phyloP scores from a whole-genome alignment of 2,113 vertebrate genomes.

The Alligator sinensis region DNA sequence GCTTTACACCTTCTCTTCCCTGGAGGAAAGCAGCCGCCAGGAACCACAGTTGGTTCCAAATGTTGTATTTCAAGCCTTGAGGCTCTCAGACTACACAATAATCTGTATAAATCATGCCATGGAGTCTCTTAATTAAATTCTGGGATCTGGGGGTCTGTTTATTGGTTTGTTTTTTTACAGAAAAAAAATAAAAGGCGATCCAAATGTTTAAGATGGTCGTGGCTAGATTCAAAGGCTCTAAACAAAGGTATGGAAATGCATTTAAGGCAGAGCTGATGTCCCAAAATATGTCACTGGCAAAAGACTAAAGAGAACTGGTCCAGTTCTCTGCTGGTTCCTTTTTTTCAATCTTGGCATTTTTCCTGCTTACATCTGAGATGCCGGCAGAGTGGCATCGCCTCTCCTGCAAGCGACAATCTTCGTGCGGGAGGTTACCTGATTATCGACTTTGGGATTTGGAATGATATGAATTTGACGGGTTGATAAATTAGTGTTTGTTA shows the following conservation, averaged over 20 bases:
- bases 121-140: background rate
- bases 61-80: background rate
- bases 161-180: constrained; percentile 50
- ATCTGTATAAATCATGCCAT: background rate
- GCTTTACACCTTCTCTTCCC: background rate
- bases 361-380: constrained; percentile 40
- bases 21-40: fast-evolving
- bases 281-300: constrained; percentile 51
- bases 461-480: constrained; percentile 51
- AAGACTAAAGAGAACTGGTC: constrained; percentile 55
- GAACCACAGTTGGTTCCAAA: background rate
- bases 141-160: no score
- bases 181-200: constrained; percentile 32
- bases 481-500: constrained; percentile 59
- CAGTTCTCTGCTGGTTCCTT: constrained; percentile 53
- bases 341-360: constrained; percentile 69
- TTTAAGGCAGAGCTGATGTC: constrained; percentile 52
- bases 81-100: background rate
- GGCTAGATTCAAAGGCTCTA: background rate
- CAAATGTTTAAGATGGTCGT: constrained; percentile 44
- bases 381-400: constrained; percentile 63
- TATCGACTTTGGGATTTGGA: constrained; percentile 65
- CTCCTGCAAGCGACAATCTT: constrained; percentile 34
- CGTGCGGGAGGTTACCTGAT: constrained; percentile 60
- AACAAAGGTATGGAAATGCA: constrained; percentile 31